Evolutionary conservation across 2,888 invertebrate genomes (phyloP), one percentile per base, ranked within the genome.

Genomic region (Morpho achilles): DNA sequence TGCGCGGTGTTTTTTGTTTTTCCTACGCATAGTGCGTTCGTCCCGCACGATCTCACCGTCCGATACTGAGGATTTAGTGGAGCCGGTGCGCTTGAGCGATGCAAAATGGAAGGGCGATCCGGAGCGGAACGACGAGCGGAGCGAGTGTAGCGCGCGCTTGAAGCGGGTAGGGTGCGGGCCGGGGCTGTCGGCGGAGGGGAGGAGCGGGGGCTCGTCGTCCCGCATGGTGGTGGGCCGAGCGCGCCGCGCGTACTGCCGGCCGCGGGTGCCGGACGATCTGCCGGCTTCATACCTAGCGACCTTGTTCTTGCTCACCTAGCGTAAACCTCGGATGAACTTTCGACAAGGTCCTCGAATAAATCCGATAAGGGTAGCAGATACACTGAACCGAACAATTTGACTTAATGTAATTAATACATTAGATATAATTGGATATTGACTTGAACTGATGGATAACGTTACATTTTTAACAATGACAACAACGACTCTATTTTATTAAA

Each of bases 21-120:
- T 88, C 79, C 89, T 90, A 72, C 88, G 88, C 87, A 88, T 87
- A 80, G 84, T 88, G 84, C 84, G 87, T 76, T 82, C 86, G 80
- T 80, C 83, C 75, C 87, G 87, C 74, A 79, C 74, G 82, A 81
- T 80, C 72, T 89, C 91, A 67, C 86, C 81, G 82, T 91, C 91
- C 80, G 90, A 90, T 73, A 79, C 87, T 73, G 82, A 82, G 69
- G 87, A 85, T 70, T 85, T 87, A 64, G 74, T 76, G 71, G 87
- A 87, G 70, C 83, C 81, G 74, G 83, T 74, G 71, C 87, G 88
- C 77, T 83, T 84, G 79, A 83, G 76, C 77, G 88, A 76, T 69
- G 83, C 86, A 77, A 90, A 80, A 81, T 90, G 88, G 86, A 90
- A 90, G 84, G 88, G 87, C 83, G 91, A 87, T 70, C 82, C 83